These are phyloP conservation scores for Mimas tiliae DNA, from an alignment of 2,888 invertebrate genomes.

Conservation along the genomic window DNA sequence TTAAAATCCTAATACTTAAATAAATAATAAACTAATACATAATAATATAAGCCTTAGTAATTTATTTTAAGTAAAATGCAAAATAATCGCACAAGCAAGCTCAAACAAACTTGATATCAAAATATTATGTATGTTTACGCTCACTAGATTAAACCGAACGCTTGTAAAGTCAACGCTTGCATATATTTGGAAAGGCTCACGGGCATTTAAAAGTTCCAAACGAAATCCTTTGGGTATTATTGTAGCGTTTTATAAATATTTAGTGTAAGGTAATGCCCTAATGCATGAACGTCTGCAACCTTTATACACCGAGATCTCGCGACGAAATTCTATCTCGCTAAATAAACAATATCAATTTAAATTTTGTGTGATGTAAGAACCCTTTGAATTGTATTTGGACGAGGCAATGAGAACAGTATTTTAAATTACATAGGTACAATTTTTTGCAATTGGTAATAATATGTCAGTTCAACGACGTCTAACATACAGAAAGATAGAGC, in stretches of 20 bases:
- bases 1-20: too few species aligned
- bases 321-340: not conserved
- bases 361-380: not conserved
- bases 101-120: slow-evolving; percentile 2
- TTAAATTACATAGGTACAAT: too few species aligned
- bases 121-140: not conserved
- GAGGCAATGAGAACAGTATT: too few species aligned
- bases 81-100: not conserved
- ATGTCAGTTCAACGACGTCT: too few species aligned
- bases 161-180: not conserved
- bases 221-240: slow-evolving; percentile 4
- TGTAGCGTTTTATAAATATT: slow-evolving; percentile 16
- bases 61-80: not conserved
- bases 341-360: not conserved
- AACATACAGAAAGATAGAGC: too few species aligned
- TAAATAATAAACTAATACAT: too few species aligned
- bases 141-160: not conserved
- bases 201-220: not conserved
- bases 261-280: slow-evolving; percentile 51
- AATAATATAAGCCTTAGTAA: too few species aligned
- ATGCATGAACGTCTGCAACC: slow-evolving; percentile 59
- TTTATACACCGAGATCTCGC: slow-evolving; percentile 33
- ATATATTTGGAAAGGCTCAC: not conserved
- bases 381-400: not conserved
- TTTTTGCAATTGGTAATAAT: too few species aligned